A percentile compares a stretch with the other conserved stretches of the same genome.
Evolutionary conservation across 2,113 vertebrate genomes (phyloP).

Genomic region (Neodon shergylaensis): DNA sequence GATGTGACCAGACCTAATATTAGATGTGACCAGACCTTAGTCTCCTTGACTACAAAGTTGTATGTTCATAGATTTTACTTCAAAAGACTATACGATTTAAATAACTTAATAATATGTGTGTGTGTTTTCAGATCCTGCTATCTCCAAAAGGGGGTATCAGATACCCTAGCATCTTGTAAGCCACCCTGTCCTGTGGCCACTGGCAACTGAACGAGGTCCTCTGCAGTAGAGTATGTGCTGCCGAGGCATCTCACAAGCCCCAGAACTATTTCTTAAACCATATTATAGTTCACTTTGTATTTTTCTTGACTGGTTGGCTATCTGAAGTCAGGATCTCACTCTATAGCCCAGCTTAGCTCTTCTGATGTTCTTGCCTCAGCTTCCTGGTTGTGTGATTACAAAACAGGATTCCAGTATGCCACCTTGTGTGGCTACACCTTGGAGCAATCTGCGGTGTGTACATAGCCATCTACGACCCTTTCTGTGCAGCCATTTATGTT

Average conservation of each 20-base stretch:
- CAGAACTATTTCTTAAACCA: not conserved
- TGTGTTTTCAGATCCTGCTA: no score
- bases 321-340: not conserved
- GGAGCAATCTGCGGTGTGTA: not conserved
- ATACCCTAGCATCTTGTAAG: not conserved
- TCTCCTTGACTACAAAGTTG: not conserved
- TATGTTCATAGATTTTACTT: not conserved
- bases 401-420: not conserved
- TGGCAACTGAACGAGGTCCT: not conserved
- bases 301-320: not conserved
- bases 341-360: not conserved
- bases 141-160: not conserved
- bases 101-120: not conserved
- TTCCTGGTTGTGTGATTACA: not conserved
- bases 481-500: slow-evolving; percentile 1
- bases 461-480: not conserved
- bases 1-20: not conserved
- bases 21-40: not conserved
- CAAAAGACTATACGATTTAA: slow-evolving; percentile 5
- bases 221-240: not conserved
- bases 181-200: no score
- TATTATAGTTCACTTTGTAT: not conserved
- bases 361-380: not conserved
- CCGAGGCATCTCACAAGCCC: not conserved
- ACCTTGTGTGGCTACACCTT: not conserved